phyloP scores from a whole-genome alignment of 1,140 invertebrate species.

The Drosophila baimaii region DNA sequence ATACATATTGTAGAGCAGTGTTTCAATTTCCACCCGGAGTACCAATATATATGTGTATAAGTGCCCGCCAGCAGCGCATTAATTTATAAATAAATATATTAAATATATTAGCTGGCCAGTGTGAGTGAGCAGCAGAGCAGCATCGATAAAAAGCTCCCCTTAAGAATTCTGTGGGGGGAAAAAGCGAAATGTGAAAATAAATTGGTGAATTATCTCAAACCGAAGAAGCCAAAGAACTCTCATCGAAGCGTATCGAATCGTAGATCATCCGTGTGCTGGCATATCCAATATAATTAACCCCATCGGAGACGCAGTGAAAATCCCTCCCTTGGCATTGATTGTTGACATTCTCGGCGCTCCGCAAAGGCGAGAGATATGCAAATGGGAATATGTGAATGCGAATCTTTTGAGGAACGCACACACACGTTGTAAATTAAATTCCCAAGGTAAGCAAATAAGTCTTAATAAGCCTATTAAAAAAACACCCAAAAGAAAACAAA shows the following conservation, averaged over 20 bases:
- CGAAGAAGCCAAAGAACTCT: slow-evolving; percentile 27
- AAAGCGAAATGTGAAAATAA: slow-evolving; percentile 59
- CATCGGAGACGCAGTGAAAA: slow-evolving; percentile 20
- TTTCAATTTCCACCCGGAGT: neutral
- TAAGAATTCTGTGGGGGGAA: slow-evolving; percentile 13
- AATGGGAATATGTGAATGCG: slow-evolving; percentile 53
- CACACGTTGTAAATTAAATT: slow-evolving; percentile 70
- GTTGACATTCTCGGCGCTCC: slow-evolving; percentile 51
- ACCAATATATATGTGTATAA: neutral
- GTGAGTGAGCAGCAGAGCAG: slow-evolving; percentile 32
- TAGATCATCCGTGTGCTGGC: slow-evolving; percentile 35
- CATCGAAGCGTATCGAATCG: slow-evolving; percentile 8
- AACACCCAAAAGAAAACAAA: slow-evolving; percentile 21
- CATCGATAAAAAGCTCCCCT: slow-evolving; percentile 35
- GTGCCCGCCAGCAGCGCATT: slow-evolving; percentile 45
- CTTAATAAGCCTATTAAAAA: slow-evolving; percentile 68
- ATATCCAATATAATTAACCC: slow-evolving; percentile 46
- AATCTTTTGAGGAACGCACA: slow-evolving; percentile 27
- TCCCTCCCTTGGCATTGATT: slow-evolving; percentile 56
- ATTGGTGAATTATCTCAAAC: slow-evolving; percentile 59
- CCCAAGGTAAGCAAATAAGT: slow-evolving; percentile 74
- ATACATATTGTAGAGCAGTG: neutral
- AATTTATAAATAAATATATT: slow-evolving; percentile 79
- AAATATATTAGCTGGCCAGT: slow-evolving; percentile 57
- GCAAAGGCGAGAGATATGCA: slow-evolving; percentile 42